phyloP scores from a whole-genome alignment of 2,888 invertebrate species.

The Melieria omissa region DNA sequence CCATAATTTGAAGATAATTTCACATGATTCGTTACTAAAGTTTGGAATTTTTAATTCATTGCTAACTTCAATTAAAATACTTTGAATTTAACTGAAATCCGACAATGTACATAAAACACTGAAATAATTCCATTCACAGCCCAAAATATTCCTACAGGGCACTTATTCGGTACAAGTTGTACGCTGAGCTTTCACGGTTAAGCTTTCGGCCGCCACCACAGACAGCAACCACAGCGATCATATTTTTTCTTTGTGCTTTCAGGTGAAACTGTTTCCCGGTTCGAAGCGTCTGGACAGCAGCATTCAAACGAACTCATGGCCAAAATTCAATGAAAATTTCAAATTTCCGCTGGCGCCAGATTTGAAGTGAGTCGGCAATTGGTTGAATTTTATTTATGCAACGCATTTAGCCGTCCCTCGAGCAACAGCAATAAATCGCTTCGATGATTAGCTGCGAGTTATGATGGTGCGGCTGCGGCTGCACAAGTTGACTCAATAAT shows the following conservation, averaged over 20 bases:
- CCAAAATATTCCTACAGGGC: not conserved
- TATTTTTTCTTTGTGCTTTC: conserved; percentile 8
- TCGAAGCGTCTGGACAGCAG: conserved; percentile 81
- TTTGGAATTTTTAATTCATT: too few species aligned
- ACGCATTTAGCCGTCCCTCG: not conserved
- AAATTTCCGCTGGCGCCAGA: conserved; percentile 73
- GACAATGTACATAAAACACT: too few species aligned
- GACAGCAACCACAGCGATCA: conserved; percentile 25
- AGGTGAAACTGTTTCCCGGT: conserved; percentile 83
- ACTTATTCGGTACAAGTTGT: not conserved
- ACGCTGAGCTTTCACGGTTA: not conserved
- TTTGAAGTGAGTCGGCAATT: conserved; percentile 57
- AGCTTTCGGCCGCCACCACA: conserved; percentile 24
- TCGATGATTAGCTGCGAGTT: too few species aligned
- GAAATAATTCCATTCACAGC: too few species aligned
- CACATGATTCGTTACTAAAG: too few species aligned
- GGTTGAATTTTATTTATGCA: not conserved
- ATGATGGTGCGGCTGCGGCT: too few species aligned
- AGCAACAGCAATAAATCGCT: not conserved
- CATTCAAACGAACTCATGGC: conserved; percentile 81
- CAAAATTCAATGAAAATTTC: conserved; percentile 83
- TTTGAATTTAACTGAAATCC: too few species aligned
- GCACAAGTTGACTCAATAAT: too few species aligned
- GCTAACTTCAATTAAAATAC: too few species aligned
- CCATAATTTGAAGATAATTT: too few species aligned